phyloP scores from a whole-genome alignment of 1,140 invertebrate species.

The Drosophila malerkotliana region DNA sequence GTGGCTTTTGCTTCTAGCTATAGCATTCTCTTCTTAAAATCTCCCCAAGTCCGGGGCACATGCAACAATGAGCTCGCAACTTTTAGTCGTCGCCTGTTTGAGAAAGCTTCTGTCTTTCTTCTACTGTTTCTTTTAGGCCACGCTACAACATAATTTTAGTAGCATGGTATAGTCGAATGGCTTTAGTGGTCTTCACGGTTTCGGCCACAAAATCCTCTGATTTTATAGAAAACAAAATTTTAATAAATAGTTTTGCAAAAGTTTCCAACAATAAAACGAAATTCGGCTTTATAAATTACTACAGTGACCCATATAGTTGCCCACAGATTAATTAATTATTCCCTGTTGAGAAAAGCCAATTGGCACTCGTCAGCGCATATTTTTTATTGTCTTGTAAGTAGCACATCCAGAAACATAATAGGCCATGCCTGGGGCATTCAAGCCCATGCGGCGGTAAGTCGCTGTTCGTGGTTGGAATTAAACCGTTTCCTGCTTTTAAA shows the following conservation, averaged over 20 bases:
- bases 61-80: constrained; percentile 80
- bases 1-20: constrained; percentile 36
- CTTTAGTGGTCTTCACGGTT: background rate
- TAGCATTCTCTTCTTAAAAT: constrained; percentile 7
- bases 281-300: no score
- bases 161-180: constrained; percentile 39
- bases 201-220: no score
- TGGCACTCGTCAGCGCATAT: background rate
- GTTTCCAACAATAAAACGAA: no score
- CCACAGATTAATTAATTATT: no score
- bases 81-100: constrained; percentile 66
- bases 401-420: constrained; percentile 72
- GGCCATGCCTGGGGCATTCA: constrained; percentile 34
- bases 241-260: no score
- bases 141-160: constrained; percentile 54
- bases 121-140: constrained; percentile 17
- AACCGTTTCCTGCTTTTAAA: no score
- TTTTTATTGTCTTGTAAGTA: constrained; percentile 71
- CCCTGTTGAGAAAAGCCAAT: no score
- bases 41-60: constrained; percentile 48
- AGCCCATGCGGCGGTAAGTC: no score
- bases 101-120: constrained; percentile 69
- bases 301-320: no score
- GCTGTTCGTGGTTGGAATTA: no score
- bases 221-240: constrained; percentile 7